Evolutionary conservation across 2,113 vertebrate genomes (phyloP), one percentile per base, ranked within the genome.

Genomic region (Cyprinus carpio): DNA sequence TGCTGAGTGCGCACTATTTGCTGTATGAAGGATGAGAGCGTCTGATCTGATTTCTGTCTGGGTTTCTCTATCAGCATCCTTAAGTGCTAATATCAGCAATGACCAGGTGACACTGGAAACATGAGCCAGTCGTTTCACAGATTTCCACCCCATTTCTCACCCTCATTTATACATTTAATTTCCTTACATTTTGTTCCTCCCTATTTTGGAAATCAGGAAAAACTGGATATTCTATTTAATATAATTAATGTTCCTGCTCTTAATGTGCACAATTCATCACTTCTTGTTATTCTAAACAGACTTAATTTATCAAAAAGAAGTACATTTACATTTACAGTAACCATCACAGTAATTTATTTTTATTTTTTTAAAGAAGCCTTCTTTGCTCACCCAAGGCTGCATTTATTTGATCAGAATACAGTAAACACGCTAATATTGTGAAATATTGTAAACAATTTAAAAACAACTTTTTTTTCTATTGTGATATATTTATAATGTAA

Each of bases 31-130:
- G 7, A 58, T 79, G 56, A 40, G 29, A 9, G 76, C 54, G 13
- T 79, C 49, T 60, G n/a, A n/a, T n/a, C n/a, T 43, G 31, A 40
- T 78, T 60, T 77, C 29, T 25, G 54, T 62, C 56, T 79, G 76
- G 76, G 56, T 31, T 79, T 62, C 18, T 60, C 51, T n/a, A 78
- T 60, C 76, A 60, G 34, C 76, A n/a, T 34, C 31, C 13, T 37
- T 25, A 79, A 56, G 23, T 15, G n/a, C 71, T 74, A 74, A 46
- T 74, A 74, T 74, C 71, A 31, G 51, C 49, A 79, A 79, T 62
- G 76, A 60, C 20, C 54, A 58, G 56, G 6, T 79, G 54, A 62
- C 54, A 79, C 0, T 31, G 10, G 54, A 25, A n/a, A 79, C 62
- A 77, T 34, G 29, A 62, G 54, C 10, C 51, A 78, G 15, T n/a